Evolutionary conservation across 2,797 vertebrate genomes (phyloP).

Genomic region (Cossypha heuglini): DNA sequence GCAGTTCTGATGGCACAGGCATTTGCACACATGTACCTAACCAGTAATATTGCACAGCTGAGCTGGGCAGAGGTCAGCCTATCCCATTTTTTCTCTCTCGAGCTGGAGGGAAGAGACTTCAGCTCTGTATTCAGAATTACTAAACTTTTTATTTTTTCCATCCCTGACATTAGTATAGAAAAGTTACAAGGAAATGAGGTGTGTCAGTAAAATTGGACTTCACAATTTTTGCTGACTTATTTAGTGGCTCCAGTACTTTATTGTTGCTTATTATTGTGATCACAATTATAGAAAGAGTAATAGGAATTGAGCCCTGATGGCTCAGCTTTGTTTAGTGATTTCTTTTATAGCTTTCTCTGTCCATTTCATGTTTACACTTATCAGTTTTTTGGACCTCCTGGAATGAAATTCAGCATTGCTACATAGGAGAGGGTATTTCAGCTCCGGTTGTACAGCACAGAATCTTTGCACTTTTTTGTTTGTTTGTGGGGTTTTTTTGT

Average conservation of each 20-base stretch:
- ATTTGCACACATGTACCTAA: background rate
- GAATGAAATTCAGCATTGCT: background rate
- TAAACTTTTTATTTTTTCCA: background rate
- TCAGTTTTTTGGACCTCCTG: background rate
- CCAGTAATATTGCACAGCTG: background rate
- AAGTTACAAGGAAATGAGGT: background rate
- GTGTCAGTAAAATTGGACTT: background rate
- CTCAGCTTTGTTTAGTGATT: background rate
- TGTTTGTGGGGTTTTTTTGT: too few relatives aligned
- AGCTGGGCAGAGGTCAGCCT: background rate
- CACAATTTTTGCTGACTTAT: background rate
- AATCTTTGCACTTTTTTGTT: background rate
- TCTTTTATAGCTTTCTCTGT: background rate
- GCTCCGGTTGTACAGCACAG: background rate
- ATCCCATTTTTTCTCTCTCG: background rate
- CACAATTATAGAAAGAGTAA: background rate
- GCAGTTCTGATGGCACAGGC: background rate
- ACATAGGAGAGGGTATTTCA: background rate
- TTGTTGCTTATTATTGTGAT: background rate
- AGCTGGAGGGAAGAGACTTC: background rate
- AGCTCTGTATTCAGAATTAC: background rate
- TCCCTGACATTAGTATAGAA: background rate
- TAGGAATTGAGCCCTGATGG: background rate
- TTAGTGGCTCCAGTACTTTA: background rate
- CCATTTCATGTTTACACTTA: background rate